Percentiles rank a stretch among this genome's conserved stretches.
Evolutionary conservation across 1,140 invertebrate species (phyloP).

Genomic region (Triops cancriformis): DNA sequence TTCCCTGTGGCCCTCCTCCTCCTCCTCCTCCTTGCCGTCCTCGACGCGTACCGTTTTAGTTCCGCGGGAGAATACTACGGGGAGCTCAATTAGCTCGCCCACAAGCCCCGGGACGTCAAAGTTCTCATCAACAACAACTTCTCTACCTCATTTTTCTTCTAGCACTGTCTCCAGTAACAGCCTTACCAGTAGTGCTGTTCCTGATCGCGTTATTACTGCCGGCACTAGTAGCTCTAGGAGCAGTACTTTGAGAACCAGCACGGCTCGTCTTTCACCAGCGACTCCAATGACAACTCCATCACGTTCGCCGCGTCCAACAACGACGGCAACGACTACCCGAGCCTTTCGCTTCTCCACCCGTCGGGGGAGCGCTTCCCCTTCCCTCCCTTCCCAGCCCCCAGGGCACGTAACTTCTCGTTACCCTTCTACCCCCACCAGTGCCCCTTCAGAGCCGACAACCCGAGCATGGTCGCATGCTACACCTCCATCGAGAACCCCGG

Average conservation of each 20-base stretch:
- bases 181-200: background rate
- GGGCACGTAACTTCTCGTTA: slow-evolving; percentile 4
- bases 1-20: background rate
- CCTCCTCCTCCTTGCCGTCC: background rate
- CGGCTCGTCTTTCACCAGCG: background rate
- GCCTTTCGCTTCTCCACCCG: background rate
- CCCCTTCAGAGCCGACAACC: background rate
- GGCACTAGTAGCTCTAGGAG: background rate
- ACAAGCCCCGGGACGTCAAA: background rate
- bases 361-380: background rate
- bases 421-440: background rate
- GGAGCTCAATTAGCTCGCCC: background rate
- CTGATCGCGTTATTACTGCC: background rate
- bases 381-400: background rate
- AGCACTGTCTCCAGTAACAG: background rate
- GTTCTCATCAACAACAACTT: background rate
- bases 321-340: background rate
- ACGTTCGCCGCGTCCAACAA: background rate
- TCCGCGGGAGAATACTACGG: background rate
- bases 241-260: background rate
- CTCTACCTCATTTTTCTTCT: background rate
- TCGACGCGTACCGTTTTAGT: background rate
- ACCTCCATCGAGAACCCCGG: background rate
- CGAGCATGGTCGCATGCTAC: slow-evolving; percentile 1
- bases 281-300: background rate